Conservation (phyloP, 2,113 vertebrate species). For the Rostratula benghalensis region DNA sequence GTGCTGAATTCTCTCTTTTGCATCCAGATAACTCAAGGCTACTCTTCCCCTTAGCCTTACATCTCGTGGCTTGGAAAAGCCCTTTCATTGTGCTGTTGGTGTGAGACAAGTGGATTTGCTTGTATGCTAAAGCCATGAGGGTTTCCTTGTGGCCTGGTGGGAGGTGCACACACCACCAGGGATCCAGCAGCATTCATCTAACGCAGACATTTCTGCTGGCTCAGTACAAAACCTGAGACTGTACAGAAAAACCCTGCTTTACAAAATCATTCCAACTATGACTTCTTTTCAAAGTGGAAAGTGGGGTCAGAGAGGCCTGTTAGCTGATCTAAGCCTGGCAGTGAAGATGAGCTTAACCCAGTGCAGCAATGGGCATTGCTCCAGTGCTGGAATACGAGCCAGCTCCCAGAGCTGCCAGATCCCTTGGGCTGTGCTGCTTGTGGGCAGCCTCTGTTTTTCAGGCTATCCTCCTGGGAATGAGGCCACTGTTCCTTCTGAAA, state of each 20-base stretch:
- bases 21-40: slow-evolving; percentile 31
- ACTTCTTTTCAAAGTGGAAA: background rate
- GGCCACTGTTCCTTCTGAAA: background rate
- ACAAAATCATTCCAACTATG: background rate
- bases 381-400: background rate
- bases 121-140: background rate
- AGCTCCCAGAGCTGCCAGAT: background rate
- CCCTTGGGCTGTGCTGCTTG: background rate
- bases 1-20: slow-evolving; percentile 26
- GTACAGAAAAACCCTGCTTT: background rate
- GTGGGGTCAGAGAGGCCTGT: background rate
- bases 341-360: background rate
- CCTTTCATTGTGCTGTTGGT: background rate
- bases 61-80: background rate
- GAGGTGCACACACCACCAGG: background rate
- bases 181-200: background rate
- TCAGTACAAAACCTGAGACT: background rate
- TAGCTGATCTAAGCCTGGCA: background rate
- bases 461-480: background rate
- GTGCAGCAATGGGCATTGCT: background rate
- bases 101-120: background rate
- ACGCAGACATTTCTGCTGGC: background rate
- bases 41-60: background rate
- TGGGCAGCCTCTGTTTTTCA: background rate
- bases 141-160: background rate